These are phyloP conservation scores for Bombyx huttoni DNA, from an alignment of 2,888 invertebrate genomes.

Conservation along the genomic window DNA sequence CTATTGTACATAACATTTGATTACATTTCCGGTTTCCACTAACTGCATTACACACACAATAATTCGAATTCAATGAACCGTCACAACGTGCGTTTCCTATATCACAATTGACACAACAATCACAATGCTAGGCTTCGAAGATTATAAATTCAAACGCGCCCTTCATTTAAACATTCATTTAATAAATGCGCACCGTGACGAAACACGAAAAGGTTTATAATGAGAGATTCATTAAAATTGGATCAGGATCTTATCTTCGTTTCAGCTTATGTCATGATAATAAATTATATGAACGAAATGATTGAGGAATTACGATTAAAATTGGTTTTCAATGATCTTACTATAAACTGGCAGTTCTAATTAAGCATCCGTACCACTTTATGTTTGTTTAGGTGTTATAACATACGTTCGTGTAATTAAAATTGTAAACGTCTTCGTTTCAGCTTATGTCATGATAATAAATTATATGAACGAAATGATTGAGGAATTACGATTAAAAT, in stretches of 20 bases:
- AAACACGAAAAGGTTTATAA: background rate
- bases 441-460: background rate
- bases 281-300: background rate
- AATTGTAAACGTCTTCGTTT: too few relatives aligned
- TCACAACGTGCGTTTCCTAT: constrained; percentile 7
- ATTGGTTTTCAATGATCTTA: background rate
- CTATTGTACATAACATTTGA: background rate
- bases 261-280: background rate
- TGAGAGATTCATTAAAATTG: too few relatives aligned
- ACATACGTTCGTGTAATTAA: too few relatives aligned
- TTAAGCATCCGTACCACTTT: background rate
- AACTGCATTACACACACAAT: background rate
- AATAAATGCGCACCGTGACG: constrained; percentile 8
- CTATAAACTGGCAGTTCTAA: background rate
- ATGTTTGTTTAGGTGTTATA: too few relatives aligned
- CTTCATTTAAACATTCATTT: constrained; percentile 3
- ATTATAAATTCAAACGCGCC: constrained; percentile 6
- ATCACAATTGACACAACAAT: constrained; percentile 27
- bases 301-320: background rate
- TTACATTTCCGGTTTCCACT: background rate
- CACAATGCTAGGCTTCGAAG: constrained; percentile 19
- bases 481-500: background rate
- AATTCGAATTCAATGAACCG: constrained; percentile 4
- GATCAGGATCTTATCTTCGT: too few relatives aligned
- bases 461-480: background rate